A percentile compares a stretch with the other conserved stretches of the same genome.
Conservation (phyloP, 2,888 invertebrate species). For the Drosophila leonis region DNA sequence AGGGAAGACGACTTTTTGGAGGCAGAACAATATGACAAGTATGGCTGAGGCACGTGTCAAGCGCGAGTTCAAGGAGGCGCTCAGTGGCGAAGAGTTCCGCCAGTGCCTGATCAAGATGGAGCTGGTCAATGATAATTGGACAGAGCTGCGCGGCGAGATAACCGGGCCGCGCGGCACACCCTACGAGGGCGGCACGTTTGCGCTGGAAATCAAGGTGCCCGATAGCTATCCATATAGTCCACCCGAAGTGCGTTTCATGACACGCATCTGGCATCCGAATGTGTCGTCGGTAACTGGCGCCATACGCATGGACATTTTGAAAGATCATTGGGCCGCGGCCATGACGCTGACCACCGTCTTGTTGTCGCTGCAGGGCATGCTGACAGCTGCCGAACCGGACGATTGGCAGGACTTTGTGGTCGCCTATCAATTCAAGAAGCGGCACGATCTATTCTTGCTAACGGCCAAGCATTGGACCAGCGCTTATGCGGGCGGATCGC, state of each 20-base stretch:
- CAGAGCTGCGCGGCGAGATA: slow-evolving; percentile 96
- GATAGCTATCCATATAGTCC: slow-evolving; percentile 99
- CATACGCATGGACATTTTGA: slow-evolving; percentile 99
- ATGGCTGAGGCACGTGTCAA: slow-evolving; percentile 95
- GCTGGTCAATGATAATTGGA: slow-evolving; percentile 95
- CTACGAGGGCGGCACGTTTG: slow-evolving; percentile 97
- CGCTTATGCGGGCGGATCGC: slow-evolving; percentile 95
- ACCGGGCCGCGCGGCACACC: slow-evolving; percentile 99
- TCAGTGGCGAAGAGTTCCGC: slow-evolving; percentile 94
- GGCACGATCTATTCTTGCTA: slow-evolving; percentile 92
- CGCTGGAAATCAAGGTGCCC: slow-evolving; percentile 98
- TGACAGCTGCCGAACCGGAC: slow-evolving; percentile 96
- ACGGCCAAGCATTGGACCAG: slow-evolving; percentile 99
- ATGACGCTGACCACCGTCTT: slow-evolving; percentile 98
- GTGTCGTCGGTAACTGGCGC: slow-evolving; percentile 99
- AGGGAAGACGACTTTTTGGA: neutral
- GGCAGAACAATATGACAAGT: slow-evolving; percentile 26
- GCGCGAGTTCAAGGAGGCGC: slow-evolving; percentile 99
- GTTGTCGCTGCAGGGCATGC: slow-evolving; percentile 96
- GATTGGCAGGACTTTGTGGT: slow-evolving; percentile 99
- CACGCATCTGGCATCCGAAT: slow-evolving; percentile 99
- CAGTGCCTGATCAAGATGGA: slow-evolving; percentile 95
- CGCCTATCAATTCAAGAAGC: slow-evolving; percentile 97
- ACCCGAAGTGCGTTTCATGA: slow-evolving; percentile 98
- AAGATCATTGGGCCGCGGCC: slow-evolving; percentile 99